These are phyloP conservation scores for Sphaerophoria taeniata DNA, from an alignment of 2,888 invertebrate species.

Conservation along the genomic window DNA sequence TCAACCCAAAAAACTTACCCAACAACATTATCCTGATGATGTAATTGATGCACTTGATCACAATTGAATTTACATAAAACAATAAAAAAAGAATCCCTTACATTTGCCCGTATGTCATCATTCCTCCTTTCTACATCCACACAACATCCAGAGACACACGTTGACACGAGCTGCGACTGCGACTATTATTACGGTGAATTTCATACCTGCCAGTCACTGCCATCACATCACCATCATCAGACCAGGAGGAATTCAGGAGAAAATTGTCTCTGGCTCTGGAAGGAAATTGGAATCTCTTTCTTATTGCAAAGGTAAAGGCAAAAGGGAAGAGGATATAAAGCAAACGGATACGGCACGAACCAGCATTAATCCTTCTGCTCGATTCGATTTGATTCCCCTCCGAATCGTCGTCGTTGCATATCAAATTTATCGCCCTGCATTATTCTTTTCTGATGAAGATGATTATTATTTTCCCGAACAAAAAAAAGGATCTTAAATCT, in stretches of 20 bases:
- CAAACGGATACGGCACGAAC: slow-evolving; percentile 47
- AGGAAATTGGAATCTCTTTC: slow-evolving; percentile 23
- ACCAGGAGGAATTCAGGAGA: slow-evolving; percentile 66
- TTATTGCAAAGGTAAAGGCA: slow-evolving; percentile 15
- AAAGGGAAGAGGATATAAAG: not conserved
- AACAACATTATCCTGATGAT: slow-evolving; percentile 71
- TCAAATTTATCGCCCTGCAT: slow-evolving; percentile 65
- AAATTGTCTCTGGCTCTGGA: slow-evolving; percentile 47
- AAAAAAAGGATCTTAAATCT: slow-evolving; percentile 55
- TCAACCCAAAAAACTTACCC: slow-evolving; percentile 59
- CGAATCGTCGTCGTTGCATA: too few species aligned
- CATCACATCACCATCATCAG: too few species aligned
- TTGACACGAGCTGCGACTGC: slow-evolving; percentile 62
- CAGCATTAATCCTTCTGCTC: slow-evolving; percentile 74
- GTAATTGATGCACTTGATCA: slow-evolving; percentile 75
- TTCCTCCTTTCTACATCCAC: slow-evolving; percentile 45
- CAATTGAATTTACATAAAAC: slow-evolving; percentile 74
- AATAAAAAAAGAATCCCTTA: slow-evolving; percentile 69
- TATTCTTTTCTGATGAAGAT: slow-evolving; percentile 66
- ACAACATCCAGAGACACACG: too few species aligned
- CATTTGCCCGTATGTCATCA: slow-evolving; percentile 69
- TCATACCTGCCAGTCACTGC: slow-evolving; percentile 72
- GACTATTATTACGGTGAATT: slow-evolving; percentile 44
- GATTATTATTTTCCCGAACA: slow-evolving; percentile 47
- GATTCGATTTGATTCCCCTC: slow-evolving; percentile 62